Evolutionary conservation across 2,113 vertebrate genomes (phyloP).

Genomic region (Amazona guildingii): DNA sequence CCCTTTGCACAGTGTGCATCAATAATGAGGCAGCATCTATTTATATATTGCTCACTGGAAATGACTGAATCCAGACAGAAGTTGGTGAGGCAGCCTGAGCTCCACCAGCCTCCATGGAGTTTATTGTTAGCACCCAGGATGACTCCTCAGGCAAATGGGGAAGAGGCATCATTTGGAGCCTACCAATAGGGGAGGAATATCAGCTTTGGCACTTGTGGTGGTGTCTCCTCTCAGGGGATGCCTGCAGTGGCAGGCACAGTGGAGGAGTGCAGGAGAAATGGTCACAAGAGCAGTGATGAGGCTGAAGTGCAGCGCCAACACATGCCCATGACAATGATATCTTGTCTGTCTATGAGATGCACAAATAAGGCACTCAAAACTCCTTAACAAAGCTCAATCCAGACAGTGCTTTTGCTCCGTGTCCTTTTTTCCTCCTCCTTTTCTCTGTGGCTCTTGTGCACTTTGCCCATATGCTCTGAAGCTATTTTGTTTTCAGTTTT

Average conservation of each 20-base stretch:
- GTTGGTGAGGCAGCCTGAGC: not conserved
- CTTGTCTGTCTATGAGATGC: not conserved
- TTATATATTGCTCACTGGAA: conserved; percentile 35
- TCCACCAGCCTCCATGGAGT: conserved; percentile 16
- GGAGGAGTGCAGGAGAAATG: not conserved
- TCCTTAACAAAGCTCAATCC: not conserved
- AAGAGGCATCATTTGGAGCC: conserved; percentile 5
- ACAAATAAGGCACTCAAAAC: not conserved
- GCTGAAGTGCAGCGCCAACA: not conserved
- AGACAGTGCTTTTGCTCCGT: not conserved
- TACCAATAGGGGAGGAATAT: not conserved
- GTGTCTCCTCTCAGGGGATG: not conserved
- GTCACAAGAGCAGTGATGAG: not conserved
- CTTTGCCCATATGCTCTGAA: conserved; percentile 31
- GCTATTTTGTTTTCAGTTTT: conserved; percentile 21
- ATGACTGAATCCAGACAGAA: conserved; percentile 22
- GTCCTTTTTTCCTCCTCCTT: not conserved
- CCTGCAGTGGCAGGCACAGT: not conserved
- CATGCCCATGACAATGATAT: not conserved
- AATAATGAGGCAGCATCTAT: conserved; percentile 28
- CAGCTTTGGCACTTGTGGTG: not conserved
- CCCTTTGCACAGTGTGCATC: conserved; percentile 6
- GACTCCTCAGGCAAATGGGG: not conserved
- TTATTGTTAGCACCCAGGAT: conserved; percentile 26
- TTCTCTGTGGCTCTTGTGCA: not conserved